A percentile compares a stretch with the other conserved stretches of the same genome.
These are phyloP conservation scores for Notamacropus eugenii DNA, from an alignment of 2,797 vertebrate species.

Conservation along the genomic window DNA sequence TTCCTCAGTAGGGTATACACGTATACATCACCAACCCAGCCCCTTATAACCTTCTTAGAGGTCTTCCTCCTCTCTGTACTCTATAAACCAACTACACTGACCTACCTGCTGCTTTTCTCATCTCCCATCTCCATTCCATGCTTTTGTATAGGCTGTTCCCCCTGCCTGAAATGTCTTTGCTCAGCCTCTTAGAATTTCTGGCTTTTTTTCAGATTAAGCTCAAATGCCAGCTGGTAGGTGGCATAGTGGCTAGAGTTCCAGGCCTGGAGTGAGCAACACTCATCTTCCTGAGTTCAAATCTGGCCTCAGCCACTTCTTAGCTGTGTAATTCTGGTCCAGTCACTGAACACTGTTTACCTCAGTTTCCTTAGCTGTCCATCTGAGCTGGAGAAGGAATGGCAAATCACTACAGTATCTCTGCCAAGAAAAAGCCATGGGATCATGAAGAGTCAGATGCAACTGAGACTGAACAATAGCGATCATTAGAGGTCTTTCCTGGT, in stretches of 20 bases:
- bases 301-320: neutral
- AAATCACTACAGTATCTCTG: too few relatives aligned
- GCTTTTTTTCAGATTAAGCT: neutral
- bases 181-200: neutral
- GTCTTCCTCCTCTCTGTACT: neutral
- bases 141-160: neutral
- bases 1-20: neutral
- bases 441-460: too few relatives aligned
- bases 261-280: neutral
- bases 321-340: neutral
- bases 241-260: neutral
- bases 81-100: neutral
- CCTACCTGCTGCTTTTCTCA: neutral
- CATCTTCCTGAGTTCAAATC: neutral
- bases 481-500: neutral
- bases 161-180: neutral
- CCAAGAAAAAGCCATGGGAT: too few relatives aligned
- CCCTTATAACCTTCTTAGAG: neutral
- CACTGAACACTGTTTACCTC: too few relatives aligned
- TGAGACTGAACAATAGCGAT: too few relatives aligned
- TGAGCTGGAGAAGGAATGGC: too few relatives aligned
- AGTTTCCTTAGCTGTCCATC: too few relatives aligned
- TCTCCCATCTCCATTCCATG: neutral
- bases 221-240: neutral
- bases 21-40: neutral